Conservation (phyloP, 2,888 invertebrate genomes). For the Sialis fuliginosa region DNA sequence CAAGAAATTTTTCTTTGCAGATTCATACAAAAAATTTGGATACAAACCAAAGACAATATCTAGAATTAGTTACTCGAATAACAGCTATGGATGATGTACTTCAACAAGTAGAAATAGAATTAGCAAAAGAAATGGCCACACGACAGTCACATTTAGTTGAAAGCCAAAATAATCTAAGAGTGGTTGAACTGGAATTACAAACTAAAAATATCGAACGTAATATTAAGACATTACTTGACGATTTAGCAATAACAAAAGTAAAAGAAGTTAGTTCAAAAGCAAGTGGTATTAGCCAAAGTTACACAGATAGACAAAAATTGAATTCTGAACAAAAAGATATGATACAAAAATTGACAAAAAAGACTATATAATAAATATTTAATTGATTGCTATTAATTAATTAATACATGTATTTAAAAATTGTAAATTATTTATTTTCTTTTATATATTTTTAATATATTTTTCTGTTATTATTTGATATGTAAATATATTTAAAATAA, state of each 20-base stretch:
- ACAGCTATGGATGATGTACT: constrained; percentile 19
- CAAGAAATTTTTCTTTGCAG: not conserved
- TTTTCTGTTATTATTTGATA: no score
- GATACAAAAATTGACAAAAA: no score
- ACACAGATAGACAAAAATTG: no score
- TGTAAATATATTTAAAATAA: no score
- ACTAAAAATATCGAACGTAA: constrained; percentile 17
- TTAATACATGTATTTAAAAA: no score
- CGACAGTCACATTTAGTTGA: constrained; percentile 7
- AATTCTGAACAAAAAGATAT: no score
- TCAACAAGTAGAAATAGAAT: constrained; percentile 17
- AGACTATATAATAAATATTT: no score
- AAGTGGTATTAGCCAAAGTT: not conserved
- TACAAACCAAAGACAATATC: constrained; percentile 8
- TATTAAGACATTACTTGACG: constrained; percentile 14
- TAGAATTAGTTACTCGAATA: constrained; percentile 18
- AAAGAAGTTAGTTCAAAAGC: constrained; percentile 1
- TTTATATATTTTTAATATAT: no score
- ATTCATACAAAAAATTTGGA: not conserved
- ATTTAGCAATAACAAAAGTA: constrained; percentile 11
- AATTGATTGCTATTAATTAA: no score
- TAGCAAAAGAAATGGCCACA: constrained; percentile 14
- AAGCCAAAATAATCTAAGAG: constrained; percentile 8
- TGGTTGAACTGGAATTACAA: constrained; percentile 16
- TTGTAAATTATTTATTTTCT: no score